phyloP scores from a whole-genome alignment of 2,888 invertebrate species.

The Monopis laevigella region DNA sequence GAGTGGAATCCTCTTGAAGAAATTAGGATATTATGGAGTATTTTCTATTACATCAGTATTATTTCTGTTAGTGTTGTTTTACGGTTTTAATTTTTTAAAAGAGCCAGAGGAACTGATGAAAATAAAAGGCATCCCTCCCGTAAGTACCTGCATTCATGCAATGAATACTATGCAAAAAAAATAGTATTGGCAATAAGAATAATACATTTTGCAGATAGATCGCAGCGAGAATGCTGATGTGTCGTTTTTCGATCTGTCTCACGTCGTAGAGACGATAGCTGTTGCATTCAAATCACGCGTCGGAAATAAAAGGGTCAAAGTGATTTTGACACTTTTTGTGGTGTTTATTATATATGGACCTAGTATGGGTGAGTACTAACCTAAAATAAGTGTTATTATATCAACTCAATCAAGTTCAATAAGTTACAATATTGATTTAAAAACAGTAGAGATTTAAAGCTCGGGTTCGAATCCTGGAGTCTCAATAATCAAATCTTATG shows the following conservation, averaged over 20 bases:
- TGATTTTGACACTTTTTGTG: slow-evolving; percentile 53
- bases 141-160: neutral
- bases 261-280: slow-evolving; percentile 59
- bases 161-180: neutral
- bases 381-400: too few relatives aligned
- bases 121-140: slow-evolving; percentile 29
- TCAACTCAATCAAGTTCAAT: too few relatives aligned
- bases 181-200: neutral
- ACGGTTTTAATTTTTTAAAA: slow-evolving; percentile 74
- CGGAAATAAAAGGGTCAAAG: slow-evolving; percentile 39
- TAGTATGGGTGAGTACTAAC: slow-evolving; percentile 59
- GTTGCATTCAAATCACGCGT: slow-evolving; percentile 54
- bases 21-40: slow-evolving; percentile 53
- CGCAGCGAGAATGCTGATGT: slow-evolving; percentile 29
- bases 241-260: slow-evolving; percentile 80
- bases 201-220: slow-evolving; percentile 35
- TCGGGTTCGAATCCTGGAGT: too few relatives aligned
- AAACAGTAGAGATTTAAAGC: too few relatives aligned
- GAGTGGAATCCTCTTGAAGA: slow-evolving; percentile 55
- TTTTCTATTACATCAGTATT: slow-evolving; percentile 43
- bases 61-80: slow-evolving; percentile 71
- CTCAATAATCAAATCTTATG: too few relatives aligned
- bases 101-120: slow-evolving; percentile 64
- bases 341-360: slow-evolving; percentile 63
- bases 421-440: too few relatives aligned